phyloP scores from a whole-genome alignment of 2,113 vertebrate species.

The Gymnarchus niloticus region DNA sequence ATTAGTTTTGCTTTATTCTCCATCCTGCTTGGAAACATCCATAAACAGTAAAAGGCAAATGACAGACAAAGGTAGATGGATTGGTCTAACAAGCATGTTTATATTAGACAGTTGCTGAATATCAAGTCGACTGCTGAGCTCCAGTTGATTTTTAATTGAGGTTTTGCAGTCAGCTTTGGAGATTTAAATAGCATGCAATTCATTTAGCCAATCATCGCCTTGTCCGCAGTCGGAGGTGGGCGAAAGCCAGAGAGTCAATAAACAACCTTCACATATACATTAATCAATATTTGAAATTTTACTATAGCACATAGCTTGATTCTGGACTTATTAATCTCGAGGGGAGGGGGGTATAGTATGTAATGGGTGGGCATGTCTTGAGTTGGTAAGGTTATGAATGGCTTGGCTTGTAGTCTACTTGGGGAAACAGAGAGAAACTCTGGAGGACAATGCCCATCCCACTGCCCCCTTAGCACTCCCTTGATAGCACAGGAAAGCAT shows the following conservation, averaged over 20 bases:
- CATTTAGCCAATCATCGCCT: neutral
- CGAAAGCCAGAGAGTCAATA: neutral
- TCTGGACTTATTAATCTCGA: no score
- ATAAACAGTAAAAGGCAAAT: slow-evolving; percentile 11
- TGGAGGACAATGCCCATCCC: no score
- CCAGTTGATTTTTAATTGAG: slow-evolving; percentile 13
- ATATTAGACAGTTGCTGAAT: slow-evolving; percentile 17
- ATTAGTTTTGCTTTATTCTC: slow-evolving; percentile 13
- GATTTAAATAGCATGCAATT: neutral
- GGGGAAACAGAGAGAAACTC: no score
- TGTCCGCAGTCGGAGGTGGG: neutral
- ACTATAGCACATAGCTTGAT: neutral
- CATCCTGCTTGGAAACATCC: neutral
- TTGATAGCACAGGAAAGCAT: no score
- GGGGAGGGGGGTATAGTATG: no score
- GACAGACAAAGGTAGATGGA: slow-evolving; percentile 8
- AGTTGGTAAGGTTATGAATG: no score
- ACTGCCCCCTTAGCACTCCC: no score
- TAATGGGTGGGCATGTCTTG: no score
- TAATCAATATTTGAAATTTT: neutral
- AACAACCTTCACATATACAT: neutral
- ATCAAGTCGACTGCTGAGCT: slow-evolving; percentile 10
- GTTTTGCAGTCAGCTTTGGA: neutral
- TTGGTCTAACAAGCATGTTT: slow-evolving; percentile 11
- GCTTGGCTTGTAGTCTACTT: no score